phyloP scores from a whole-genome alignment of 2,888 invertebrate species.

The Nebria brevicollis region DNA sequence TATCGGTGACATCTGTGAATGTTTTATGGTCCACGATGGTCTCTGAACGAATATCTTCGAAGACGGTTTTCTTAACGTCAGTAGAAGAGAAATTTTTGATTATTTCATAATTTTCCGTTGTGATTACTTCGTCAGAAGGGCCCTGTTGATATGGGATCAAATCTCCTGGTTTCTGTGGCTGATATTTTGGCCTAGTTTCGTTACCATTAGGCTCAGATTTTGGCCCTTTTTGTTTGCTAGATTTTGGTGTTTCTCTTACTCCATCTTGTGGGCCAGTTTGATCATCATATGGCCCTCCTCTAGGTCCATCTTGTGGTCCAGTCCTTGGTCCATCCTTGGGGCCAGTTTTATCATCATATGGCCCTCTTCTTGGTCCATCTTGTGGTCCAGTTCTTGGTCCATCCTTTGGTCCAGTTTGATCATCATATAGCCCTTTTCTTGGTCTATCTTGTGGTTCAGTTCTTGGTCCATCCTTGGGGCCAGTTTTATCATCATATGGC shows the following conservation, averaged over 20 bases:
- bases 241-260: constrained; percentile 37
- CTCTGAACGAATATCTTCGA: constrained; percentile 50
- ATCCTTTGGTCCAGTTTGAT: constrained; percentile 24
- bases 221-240: constrained; percentile 27
- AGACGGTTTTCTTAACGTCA: constrained; percentile 48
- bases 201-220: constrained; percentile 32
- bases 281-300: too few species aligned
- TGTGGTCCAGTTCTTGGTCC: constrained; percentile 24
- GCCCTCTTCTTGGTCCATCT: constrained; percentile 30
- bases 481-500: constrained; percentile 17
- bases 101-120: constrained; percentile 44
- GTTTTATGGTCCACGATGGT: constrained; percentile 53
- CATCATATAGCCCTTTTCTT: too few species aligned
- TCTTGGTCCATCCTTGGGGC: too few species aligned
- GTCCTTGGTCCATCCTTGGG: too few species aligned
- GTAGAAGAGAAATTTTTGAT: constrained; percentile 43
- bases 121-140: constrained; percentile 48
- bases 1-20: constrained; percentile 42
- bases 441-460: constrained; percentile 37
- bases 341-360: constrained; percentile 15
- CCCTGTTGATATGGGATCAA: constrained; percentile 43
- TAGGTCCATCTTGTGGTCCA: constrained; percentile 38
- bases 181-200: not conserved
- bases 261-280: constrained; percentile 36
- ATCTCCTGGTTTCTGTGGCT: constrained; percentile 30